phyloP scores from a whole-genome alignment of 2,113 vertebrate species.

The Chaetodon auriga region DNA sequence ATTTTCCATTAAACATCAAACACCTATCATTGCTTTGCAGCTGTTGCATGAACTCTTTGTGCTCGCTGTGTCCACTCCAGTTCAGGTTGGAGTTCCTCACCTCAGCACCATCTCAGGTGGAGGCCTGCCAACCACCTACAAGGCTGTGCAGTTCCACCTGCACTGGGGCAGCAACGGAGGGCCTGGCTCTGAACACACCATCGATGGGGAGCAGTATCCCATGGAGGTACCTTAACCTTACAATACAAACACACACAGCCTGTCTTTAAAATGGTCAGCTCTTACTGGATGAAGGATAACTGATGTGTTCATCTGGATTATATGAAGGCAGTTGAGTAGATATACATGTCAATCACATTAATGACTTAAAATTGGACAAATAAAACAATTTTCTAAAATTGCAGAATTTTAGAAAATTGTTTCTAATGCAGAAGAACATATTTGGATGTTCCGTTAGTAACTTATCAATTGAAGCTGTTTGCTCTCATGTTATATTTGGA shows the following conservation, averaged over 20 bases:
- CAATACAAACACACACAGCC: too few species aligned
- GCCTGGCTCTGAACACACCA: conserved; percentile 88
- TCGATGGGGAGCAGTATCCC: conserved; percentile 88
- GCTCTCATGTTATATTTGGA: too few species aligned
- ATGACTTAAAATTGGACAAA: too few species aligned
- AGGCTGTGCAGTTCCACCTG: conserved; percentile 89
- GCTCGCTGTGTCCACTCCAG: conserved; percentile 73
- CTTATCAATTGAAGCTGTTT: not conserved
- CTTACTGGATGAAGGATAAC: not conserved
- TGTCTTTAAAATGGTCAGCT: not conserved
- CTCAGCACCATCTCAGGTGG: conserved; percentile 79
- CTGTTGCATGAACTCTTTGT: not conserved
- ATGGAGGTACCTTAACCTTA: conserved; percentile 89
- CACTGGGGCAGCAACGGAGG: conserved; percentile 87
- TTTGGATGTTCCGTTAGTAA: too few species aligned
- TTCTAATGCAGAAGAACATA: not conserved
- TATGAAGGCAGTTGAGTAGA: not conserved
- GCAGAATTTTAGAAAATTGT: too few species aligned
- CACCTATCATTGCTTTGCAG: too few species aligned
- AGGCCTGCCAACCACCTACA: conserved; percentile 82
- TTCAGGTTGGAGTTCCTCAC: conserved; percentile 77
- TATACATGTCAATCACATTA: too few species aligned
- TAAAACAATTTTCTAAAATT: not conserved
- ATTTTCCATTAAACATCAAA: not conserved
- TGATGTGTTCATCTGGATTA: not conserved